A percentile compares a stretch with the other conserved stretches of the same genome.
Evolutionary conservation across 2,113 vertebrate species (phyloP).

Genomic region (Macaca nemestrina): DNA sequence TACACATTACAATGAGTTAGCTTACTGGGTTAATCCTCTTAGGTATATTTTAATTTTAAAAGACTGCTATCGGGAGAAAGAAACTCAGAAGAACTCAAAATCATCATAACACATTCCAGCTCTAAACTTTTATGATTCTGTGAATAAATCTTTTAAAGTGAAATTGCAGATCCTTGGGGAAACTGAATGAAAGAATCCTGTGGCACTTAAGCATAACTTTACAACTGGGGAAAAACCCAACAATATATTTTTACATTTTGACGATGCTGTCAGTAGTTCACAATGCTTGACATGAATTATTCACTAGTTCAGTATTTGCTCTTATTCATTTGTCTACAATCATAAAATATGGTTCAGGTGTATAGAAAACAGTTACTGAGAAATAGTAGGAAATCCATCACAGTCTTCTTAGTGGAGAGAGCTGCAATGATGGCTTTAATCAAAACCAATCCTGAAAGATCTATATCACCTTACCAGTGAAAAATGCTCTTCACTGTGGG

Average conservation of each 20-base stretch:
- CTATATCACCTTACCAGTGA: constrained; percentile 15
- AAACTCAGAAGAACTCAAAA: background rate
- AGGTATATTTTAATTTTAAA: constrained; percentile 36
- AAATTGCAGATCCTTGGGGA: background rate
- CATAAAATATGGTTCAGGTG: constrained; percentile 61
- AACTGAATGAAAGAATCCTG: background rate
- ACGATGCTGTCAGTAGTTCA: constrained; percentile 23
- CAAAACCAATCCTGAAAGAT: constrained; percentile 61
- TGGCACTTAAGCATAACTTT: background rate
- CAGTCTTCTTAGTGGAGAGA: constrained; percentile 30
- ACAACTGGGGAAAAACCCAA: background rate
- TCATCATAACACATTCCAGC: background rate
- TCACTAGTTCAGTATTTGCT: constrained; percentile 41
- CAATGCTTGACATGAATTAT: constrained; percentile 67
- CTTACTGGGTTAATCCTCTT: constrained; percentile 28
- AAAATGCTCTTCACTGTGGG: background rate
- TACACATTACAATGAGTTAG: constrained; percentile 14
- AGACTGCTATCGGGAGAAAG: background rate
- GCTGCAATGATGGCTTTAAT: constrained; percentile 43
- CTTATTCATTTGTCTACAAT: constrained; percentile 63
- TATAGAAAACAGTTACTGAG: constrained; percentile 52
- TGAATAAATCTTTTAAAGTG: constrained; percentile 8
- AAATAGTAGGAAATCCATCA: constrained; percentile 63
- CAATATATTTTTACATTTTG: constrained; percentile 38
- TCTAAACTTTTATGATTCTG: background rate